Evolutionary conservation across 2,113 vertebrate genomes (phyloP).

Genomic region (Ariopsis seemanni): DNA sequence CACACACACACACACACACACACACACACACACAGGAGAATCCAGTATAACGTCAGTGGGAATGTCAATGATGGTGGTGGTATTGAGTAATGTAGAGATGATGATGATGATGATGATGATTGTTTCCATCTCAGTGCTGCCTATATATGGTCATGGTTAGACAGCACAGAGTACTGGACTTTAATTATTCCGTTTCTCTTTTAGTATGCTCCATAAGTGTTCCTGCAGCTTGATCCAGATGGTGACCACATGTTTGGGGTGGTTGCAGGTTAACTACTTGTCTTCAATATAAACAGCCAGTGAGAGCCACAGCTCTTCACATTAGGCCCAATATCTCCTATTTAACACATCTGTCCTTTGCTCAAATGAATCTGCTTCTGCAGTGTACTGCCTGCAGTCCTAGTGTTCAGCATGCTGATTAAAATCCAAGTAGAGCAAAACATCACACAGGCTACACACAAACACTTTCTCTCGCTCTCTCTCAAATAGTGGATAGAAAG

Average conservation of each 20-base stretch:
- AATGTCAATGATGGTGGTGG: background rate
- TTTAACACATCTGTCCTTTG: constrained; percentile 49
- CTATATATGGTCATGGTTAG: background rate
- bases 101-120: background rate
- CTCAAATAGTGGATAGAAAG: constrained; percentile 22
- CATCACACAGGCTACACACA: constrained; percentile 12
- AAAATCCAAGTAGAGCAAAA: constrained; percentile 37
- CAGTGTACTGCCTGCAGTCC: constrained; percentile 37
- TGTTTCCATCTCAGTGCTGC: constrained; percentile 7
- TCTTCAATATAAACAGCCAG: constrained; percentile 38
- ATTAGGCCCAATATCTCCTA: constrained; percentile 37
- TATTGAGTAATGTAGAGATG: background rate
- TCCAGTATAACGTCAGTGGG: background rate
- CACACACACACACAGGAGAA: background rate
- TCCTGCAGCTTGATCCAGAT: constrained; percentile 28
- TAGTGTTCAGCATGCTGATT: constrained; percentile 37
- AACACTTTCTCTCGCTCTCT: background rate
- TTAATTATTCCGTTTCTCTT: background rate
- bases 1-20: background rate
- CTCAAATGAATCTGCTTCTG: constrained; percentile 39
- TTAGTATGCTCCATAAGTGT: constrained; percentile 6
- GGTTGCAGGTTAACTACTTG: constrained; percentile 26
- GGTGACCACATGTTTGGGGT: constrained; percentile 13
- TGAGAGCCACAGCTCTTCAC: constrained; percentile 18
- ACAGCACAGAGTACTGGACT: background rate